Evolutionary conservation across 2,113 vertebrate species (phyloP), one percentile per base, ranked within the genome.

Genomic region (Galemys pyrenaicus): DNA sequence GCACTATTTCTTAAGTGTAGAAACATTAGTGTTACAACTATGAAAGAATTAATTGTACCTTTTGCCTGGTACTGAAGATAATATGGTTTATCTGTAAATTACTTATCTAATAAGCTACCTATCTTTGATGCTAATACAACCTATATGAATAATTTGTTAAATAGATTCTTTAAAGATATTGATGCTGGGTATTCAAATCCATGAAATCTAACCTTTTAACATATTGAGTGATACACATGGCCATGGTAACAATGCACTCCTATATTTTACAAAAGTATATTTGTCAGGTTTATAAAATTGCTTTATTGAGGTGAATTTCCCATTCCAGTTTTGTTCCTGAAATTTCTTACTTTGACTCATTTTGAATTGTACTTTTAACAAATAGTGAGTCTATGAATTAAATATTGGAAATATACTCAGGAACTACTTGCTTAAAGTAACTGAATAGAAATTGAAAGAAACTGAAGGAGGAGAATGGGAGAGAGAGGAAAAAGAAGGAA

Each of bases 281-380:
- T 20, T 39, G 60, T 79, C 30, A 67, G 3, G 49, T 32, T 58
- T 54, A 70, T 58, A 44, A 71, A 82, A 93, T n/a, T 79, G 1
- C 6, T 79, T 88, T 74, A 30, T 10, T 60, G 7, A 46, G 24
- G 6, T 82, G 9, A 46, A 64, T 1, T 64, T 62, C 67, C 20
- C n/a, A 37, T 75, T 81, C 37, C 86, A 41, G 64, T 56, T 62
- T 91, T 94, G 17, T 78, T 91, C 30, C 37, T 93, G 39, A 92
- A 90, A 93, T 11, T 64, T 79, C 20, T 15, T 77, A 62, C 28
- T 19, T 49, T 82, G 41, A 41, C 4, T 71, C 30, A 58, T 54
- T 19, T 49, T 89, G 78, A 78, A 51, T 32, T 92, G 8, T 54
- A 85, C 62, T 17, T 46, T 56, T 87, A 64, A 92, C 6, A 77